Conservation (phyloP, 1,140 invertebrate species). For the Cherax destructor region DNA sequence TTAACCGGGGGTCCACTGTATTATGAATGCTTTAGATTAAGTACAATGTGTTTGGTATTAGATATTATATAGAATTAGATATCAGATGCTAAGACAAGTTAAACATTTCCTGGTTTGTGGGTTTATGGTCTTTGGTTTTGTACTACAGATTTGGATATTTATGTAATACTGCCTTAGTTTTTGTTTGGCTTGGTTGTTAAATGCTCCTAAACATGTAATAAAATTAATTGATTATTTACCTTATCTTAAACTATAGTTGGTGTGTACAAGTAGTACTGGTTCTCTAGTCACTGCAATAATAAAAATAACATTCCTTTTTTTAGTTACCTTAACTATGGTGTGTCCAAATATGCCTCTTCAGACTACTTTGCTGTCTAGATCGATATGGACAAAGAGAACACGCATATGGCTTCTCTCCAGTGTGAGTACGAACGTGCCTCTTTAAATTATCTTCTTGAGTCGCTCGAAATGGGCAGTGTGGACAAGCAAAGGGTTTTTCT, state of each 20-base stretch:
- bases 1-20: too few relatives aligned
- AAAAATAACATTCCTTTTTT: not conserved
- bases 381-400: conserved; percentile 87
- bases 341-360: conserved; percentile 57
- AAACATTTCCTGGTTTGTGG: too few relatives aligned
- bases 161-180: not conserved
- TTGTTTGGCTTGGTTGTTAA: too few relatives aligned
- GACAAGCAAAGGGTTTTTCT: conserved; percentile 74
- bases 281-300: not conserved
- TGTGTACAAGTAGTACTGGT: not conserved
- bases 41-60: too few relatives aligned
- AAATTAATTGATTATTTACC: too few relatives aligned
- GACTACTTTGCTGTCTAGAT: conserved; percentile 43
- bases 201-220: too few relatives aligned
- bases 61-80: too few relatives aligned
- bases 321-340: conserved; percentile 27
- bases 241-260: too few relatives aligned
- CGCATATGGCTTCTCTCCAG: conserved; percentile 97
- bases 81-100: too few relatives aligned
- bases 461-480: conserved; percentile 75
- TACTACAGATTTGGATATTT: not conserved
- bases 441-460: conserved; percentile 83
- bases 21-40: too few relatives aligned
- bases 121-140: too few relatives aligned
- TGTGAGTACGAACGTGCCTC: conserved; percentile 97